These are phyloP conservation scores for Euura lappo DNA, from an alignment of 1,140 invertebrate species.

Conservation along the genomic window DNA sequence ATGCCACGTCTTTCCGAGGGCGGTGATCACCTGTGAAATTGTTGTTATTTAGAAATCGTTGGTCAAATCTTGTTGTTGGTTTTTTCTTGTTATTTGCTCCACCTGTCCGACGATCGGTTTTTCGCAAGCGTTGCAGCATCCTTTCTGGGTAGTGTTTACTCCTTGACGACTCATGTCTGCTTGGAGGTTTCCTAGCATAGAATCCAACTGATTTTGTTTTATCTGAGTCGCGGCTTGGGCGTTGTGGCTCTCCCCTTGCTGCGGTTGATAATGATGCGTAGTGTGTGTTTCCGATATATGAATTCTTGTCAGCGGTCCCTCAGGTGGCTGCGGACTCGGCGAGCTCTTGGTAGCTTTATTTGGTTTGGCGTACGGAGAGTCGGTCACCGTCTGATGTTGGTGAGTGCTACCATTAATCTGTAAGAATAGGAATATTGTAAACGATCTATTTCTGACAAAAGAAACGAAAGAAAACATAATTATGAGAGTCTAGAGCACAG, in stretches of 20 bases:
- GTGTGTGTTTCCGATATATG: constrained; percentile 57
- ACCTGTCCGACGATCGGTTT: constrained; percentile 98
- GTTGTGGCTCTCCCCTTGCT: constrained; percentile 48
- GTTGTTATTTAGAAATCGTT: background rate
- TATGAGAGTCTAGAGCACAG: background rate
- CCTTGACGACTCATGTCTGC: constrained; percentile 97
- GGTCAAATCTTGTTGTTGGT: too few relatives aligned
- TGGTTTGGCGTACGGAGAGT: constrained; percentile 76
- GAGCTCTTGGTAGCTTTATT: constrained; percentile 65
- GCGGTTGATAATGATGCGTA: constrained; percentile 58
- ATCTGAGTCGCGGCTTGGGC: constrained; percentile 47
- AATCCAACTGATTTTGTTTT: constrained; percentile 79
- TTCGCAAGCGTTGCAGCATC: constrained; percentile 96
- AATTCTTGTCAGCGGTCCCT: constrained; percentile 48
- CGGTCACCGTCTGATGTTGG: constrained; percentile 67
- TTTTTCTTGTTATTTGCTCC: constrained; percentile 24
- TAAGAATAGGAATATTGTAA: constrained; percentile 22
- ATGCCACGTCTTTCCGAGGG: constrained; percentile 98
- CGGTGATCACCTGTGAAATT: constrained; percentile 81
- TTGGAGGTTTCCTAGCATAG: constrained; percentile 91
- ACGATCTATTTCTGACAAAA: background rate
- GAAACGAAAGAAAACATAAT: background rate
- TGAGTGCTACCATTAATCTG: constrained; percentile 67
- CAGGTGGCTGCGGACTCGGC: constrained; percentile 50
- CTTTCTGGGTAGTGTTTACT: constrained; percentile 96